phyloP scores from a whole-genome alignment of 2,888 invertebrate genomes.

The Apamea monoglypha region DNA sequence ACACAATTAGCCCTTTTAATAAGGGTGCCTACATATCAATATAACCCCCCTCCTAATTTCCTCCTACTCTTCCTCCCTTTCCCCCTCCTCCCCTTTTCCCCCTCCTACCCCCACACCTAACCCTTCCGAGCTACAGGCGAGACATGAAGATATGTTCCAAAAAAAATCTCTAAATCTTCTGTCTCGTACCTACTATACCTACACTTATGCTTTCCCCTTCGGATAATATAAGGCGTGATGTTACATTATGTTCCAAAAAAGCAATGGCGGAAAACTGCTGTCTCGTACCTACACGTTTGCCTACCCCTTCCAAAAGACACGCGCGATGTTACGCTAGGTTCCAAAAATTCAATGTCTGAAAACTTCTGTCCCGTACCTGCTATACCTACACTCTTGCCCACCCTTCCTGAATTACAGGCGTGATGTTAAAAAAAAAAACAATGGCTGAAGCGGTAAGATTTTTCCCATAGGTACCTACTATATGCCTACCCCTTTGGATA shows the following conservation, averaged over 20 bases:
- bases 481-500: not conserved
- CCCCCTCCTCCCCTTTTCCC: too few species aligned
- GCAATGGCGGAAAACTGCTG: too few species aligned
- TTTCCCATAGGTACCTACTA: not conserved
- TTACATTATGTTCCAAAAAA: too few species aligned
- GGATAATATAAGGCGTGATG: too few species aligned
- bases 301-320: not conserved
- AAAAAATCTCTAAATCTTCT: too few species aligned
- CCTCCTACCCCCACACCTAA: too few species aligned
- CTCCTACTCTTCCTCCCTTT: too few species aligned
- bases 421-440: not conserved
- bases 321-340: rapidly evolving
- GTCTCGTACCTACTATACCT: too few species aligned
- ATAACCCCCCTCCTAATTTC: not conserved
- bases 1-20: not conserved
- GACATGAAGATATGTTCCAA: too few species aligned
- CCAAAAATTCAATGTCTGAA: not conserved
- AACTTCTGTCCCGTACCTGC: not conserved
- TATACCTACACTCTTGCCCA: not conserved
- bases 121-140: too few species aligned
- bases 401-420: not conserved
- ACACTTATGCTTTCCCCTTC: not conserved
- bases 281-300: not conserved
- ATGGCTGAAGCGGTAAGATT: too few species aligned
- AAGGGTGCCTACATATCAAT: not conserved